phyloP scores from a whole-genome alignment of 2,113 vertebrate species.

The Cygnus buccinator region DNA sequence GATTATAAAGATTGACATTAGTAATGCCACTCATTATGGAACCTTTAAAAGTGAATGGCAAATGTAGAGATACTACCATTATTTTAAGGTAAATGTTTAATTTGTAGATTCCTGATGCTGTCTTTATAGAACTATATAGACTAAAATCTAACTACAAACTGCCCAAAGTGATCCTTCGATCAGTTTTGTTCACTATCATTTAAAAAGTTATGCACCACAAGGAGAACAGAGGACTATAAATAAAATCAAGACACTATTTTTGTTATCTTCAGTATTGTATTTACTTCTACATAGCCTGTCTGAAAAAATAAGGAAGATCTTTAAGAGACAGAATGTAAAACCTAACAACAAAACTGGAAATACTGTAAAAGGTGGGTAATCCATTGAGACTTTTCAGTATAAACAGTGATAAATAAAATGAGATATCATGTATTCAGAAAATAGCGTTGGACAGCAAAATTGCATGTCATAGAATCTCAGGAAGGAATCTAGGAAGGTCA shows the following conservation, averaged over 20 bases:
- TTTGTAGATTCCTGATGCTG: neutral
- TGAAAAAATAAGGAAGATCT: neutral
- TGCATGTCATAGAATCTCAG: neutral
- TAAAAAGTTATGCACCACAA: neutral
- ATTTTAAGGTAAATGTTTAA: neutral
- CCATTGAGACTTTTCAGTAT: neutral
- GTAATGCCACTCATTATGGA: neutral
- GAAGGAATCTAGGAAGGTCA: no score
- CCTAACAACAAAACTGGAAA: neutral
- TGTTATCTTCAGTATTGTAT: neutral
- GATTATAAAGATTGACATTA: neutral
- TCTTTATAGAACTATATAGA: neutral
- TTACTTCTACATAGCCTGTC: neutral
- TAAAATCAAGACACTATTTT: neutral
- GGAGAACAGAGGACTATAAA: neutral
- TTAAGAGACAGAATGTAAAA: neutral
- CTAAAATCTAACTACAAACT: neutral
- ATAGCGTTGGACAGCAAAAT: neutral
- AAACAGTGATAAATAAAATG: neutral
- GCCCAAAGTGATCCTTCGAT: neutral
- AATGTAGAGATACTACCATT: neutral
- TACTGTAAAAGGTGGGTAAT: neutral
- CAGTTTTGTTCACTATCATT: neutral
- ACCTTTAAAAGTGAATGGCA: neutral
- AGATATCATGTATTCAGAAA: neutral